A percentile compares a stretch with the other conserved stretches of the same genome.
phyloP scores from a whole-genome alignment of 2,113 vertebrate genomes.

The Tachycineta bicolor region DNA sequence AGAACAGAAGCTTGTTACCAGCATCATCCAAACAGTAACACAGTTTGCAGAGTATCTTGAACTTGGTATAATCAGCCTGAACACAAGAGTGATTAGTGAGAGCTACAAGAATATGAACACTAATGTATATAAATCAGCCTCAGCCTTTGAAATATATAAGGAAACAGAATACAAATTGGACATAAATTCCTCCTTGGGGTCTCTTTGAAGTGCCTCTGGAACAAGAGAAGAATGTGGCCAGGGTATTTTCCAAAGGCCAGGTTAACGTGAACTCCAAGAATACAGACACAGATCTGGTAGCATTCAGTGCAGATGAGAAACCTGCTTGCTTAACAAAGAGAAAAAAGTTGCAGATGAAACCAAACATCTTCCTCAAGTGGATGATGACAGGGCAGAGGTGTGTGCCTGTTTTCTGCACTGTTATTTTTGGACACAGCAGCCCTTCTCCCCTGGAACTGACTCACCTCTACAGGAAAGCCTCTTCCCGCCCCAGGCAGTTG shows the following conservation, averaged over 20 bases:
- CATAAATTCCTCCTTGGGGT: neutral
- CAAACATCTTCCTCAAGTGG: neutral
- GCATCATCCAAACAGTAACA: neutral
- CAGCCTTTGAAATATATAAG: neutral
- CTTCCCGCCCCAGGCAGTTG: neutral
- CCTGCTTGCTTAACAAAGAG: neutral
- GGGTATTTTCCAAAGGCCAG: neutral
- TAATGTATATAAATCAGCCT: neutral
- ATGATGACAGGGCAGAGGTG: rapidly evolving
- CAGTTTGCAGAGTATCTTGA: neutral
- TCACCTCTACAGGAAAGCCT: constrained; percentile 51
- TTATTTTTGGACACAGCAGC: neutral
- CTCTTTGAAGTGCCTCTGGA: neutral
- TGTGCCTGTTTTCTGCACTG: neutral
- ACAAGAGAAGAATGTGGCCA: neutral
- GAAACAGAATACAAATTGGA: neutral
- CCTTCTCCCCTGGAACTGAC: constrained; percentile 42
- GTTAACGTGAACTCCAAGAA: neutral
- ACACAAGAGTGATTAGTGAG: neutral
- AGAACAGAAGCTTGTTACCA: neutral
- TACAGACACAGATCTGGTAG: neutral
- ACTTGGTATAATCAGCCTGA: neutral
- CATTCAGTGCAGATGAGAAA: neutral
- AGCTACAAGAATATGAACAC: neutral
- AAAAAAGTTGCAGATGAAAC: neutral